Base-by-base conservation (phyloP, 2,113 vertebrate genomes). In the Nibea albiflora region DNA sequence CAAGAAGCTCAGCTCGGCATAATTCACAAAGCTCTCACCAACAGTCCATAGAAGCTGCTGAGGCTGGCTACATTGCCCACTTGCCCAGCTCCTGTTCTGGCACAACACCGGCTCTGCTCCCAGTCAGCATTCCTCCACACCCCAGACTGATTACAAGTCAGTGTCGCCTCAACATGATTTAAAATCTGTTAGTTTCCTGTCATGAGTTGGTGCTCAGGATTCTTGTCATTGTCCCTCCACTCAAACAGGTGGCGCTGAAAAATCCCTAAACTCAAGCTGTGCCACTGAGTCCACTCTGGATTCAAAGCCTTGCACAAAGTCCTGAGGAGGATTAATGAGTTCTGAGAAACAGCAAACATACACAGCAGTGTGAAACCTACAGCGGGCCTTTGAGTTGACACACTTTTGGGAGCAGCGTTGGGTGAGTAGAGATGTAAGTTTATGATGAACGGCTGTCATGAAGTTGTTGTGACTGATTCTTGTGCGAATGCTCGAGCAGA, bases 231-330 rank as follows among this genome's bases (percentile, higher is more conserved):
- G 24, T 26, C 15, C 90, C 88, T 87, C 92, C 89, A 39, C 39
- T 78, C 82, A 84, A 65, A 85, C 82, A 94, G 93, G 85, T 86
- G 90, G 90, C 80, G 76, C 87, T 83, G 52, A 26, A 56, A 67
- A 50, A 71, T 56, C 42, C 71, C 50, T 22, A n/a, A 56, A 16
- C 19, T 60, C 35, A 60, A 19, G 16, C 17, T 65, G 20, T 39
- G 47, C 24, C 5, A 16, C 73, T 81, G 19, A 65, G 44, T 54
- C 52, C 24, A 26, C 52, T 47, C 47, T 64, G 53, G 56, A 73
- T 80, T 68, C n/a, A 64, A 58, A 63, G 69, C 53, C 19, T 72
- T 62, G 14, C 65, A 9, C 42, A 62, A 57, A 10, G 47, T 8
- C 39, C 60, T 77, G 69, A 57, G 53, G 67, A 82, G 81, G 85